Evolutionary conservation across 2,888 invertebrate species (phyloP), one percentile per base, ranked within the genome.

Genomic region (Sesamia inferens): DNA sequence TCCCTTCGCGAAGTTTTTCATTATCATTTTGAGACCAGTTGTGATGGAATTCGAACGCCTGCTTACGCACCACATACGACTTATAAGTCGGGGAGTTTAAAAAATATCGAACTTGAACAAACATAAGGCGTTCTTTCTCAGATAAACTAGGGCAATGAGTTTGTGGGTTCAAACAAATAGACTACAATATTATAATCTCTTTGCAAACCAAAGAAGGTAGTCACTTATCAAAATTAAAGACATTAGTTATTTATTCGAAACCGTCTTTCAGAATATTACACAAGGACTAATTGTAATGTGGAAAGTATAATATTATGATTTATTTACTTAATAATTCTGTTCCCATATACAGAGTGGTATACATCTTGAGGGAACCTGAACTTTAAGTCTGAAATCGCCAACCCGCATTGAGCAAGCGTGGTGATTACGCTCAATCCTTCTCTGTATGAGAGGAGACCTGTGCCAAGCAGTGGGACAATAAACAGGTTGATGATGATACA

Each of bases 221-320:
- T 70, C 73, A 77, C 47, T 67, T n/a, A 44, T 67, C 58, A 55
- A 72, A 78, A 77, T 64, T 48, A 73, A 63, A 78, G 31, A 24
- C 7, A 5, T 48, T 51, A 24, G 3, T 19, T 42, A 48, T 77
- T 77, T 59, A 67, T 59, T n/a, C 42, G 47, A 22, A 39, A 58
- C 24, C 10, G 0, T 14, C 24, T 78, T 72, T 62, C 24, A 14
- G n/a, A 71, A 58, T n/a, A n/a, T 58, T 54, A 59, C 47, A 57
- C 31, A 62, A 62, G 6, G 6, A 47, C 39, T 59, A n/a, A 54
- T 42, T 39, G n/a, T 48, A 54, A 74, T 22, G 14, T 58, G 4
- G 14, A 76, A 69, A 31, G 24, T 24, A 16, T 8, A 48, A 69
- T 48, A 22, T 65, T 57, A 51, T 31, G 31, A 42, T 65, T 42